Evolutionary conservation across 1,140 invertebrate genomes (phyloP).

Genomic region (Holcopasites calliopsidis): DNA sequence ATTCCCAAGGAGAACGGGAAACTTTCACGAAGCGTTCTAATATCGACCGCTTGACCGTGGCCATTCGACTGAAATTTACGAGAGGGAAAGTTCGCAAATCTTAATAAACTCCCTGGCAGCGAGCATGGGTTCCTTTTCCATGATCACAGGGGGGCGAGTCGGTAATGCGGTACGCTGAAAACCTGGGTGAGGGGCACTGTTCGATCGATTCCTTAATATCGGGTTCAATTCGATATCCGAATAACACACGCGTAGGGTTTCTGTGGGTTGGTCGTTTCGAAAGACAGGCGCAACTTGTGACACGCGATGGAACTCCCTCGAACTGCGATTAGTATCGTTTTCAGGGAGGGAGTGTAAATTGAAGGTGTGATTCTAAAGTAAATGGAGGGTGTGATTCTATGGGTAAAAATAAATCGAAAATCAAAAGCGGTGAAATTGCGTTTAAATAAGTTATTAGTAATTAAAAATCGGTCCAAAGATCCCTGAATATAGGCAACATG

Average conservation of each 20-base stretch:
- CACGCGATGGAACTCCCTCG: conserved; percentile 51
- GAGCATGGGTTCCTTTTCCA: conserved; percentile 30
- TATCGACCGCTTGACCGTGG: background rate
- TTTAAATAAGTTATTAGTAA: no score
- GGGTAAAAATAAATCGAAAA: no score
- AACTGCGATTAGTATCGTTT: no score
- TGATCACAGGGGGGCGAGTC: conserved; percentile 4
- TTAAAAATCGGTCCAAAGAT: no score
- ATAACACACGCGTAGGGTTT: conserved; percentile 48
- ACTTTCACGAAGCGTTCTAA: background rate
- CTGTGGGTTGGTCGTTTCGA: conserved; percentile 2
- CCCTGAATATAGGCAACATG: no score
- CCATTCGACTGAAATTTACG: background rate
- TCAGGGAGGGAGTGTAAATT: no score
- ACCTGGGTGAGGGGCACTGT: conserved; percentile 6
- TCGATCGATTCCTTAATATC: conserved; percentile 59
- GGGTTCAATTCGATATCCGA: conserved; percentile 54
- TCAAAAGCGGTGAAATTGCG: no score
- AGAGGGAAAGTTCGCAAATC: conserved; percentile 28
- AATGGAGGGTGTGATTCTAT: no score
- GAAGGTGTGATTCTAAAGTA: no score
- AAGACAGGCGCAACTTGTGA: conserved; percentile 45
- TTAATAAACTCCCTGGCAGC: conserved; percentile 47
- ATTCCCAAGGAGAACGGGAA: background rate
- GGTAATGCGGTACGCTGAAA: conserved; percentile 41